A percentile compares a stretch with the other conserved stretches of the same genome.
Conservation (phyloP, 1,140 invertebrate species). For the Orussus abietinus region DNA sequence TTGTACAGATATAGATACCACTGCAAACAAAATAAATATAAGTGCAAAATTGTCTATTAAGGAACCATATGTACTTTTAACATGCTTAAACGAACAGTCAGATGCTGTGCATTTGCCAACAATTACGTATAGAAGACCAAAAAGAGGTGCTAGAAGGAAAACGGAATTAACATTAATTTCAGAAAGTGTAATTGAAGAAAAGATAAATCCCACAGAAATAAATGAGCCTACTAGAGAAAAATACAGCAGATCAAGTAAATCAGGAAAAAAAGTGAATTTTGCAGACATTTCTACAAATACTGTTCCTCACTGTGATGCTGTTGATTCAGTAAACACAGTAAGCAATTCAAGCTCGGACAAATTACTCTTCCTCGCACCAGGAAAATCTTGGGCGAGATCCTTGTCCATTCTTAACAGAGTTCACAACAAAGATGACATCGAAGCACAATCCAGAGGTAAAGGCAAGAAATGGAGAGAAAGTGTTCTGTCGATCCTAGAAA, state of each 20-base stretch:
- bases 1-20: too few relatives aligned
- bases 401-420: conserved; percentile 44
- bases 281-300: too few relatives aligned
- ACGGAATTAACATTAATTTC: too few relatives aligned
- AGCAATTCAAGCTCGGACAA: too few relatives aligned
- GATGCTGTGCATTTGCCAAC: too few relatives aligned
- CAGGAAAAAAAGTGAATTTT: neutral
- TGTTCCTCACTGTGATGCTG: neutral
- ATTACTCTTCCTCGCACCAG: conserved; percentile 38
- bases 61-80: too few relatives aligned
- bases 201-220: conserved; percentile 1
- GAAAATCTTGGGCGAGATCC: conserved; percentile 47
- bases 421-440: conserved; percentile 28
- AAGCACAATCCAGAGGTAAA: conserved; percentile 30
- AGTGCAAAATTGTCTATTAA: too few relatives aligned
- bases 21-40: too few relatives aligned
- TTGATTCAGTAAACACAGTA: neutral
- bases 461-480: conserved; percentile 44
- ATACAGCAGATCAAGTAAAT: neutral
- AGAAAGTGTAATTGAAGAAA: neutral
- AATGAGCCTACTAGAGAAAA: conserved; percentile 4
- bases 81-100: too few relatives aligned
- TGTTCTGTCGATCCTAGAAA: conserved; percentile 32
- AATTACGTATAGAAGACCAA: too few relatives aligned
- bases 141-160: too few relatives aligned